A percentile compares a stretch with the other conserved stretches of the same genome.
These are phyloP conservation scores for Lithosia quadra DNA, from an alignment of 2,888 invertebrate genomes.

Conservation along the genomic window DNA sequence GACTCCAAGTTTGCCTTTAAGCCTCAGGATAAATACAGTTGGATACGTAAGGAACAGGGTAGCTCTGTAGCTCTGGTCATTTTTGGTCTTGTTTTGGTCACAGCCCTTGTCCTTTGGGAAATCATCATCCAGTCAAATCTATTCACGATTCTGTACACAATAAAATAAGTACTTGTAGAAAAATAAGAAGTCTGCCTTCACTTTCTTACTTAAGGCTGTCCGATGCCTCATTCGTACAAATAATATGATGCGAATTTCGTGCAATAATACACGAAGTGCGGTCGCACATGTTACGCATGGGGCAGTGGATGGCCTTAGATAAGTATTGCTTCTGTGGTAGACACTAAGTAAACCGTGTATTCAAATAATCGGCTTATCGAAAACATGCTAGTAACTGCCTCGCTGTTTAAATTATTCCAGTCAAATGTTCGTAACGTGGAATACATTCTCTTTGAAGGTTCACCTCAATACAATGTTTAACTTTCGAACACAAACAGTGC, in stretches of 20 bases:
- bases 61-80: too few species aligned
- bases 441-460: constrained; percentile 30
- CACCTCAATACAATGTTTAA: constrained; percentile 39
- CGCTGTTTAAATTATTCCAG: constrained; percentile 16
- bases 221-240: too few species aligned
- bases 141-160: neutral
- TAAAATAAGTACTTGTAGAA: neutral
- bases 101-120: neutral
- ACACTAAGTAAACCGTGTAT: neutral
- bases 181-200: neutral
- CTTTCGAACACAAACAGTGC: constrained; percentile 46
- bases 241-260: too few species aligned
- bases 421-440: constrained; percentile 30
- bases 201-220: too few species aligned
- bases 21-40: too few species aligned
- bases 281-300: too few species aligned
- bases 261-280: too few species aligned
- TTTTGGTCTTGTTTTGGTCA: neutral
- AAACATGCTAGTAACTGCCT: neutral
- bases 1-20: too few species aligned
- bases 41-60: too few species aligned
- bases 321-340: neutral
- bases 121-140: neutral
- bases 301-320: too few species aligned
- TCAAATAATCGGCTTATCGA: neutral